Base-by-base conservation (phyloP, 1,140 invertebrate species). In the Ceratina japonica region DNA sequence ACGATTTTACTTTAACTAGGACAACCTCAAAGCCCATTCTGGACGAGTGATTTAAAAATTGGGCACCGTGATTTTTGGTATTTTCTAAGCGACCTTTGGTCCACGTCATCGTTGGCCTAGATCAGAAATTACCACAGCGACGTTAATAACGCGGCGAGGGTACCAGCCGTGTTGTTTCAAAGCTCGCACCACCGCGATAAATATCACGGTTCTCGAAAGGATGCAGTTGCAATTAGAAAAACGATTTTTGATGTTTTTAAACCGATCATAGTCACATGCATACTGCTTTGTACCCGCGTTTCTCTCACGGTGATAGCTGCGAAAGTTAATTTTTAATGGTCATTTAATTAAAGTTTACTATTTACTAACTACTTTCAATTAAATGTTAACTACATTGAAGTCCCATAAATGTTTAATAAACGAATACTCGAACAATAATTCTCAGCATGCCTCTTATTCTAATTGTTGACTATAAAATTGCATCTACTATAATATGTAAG, bases 71-170 rank as follows among this genome's bases (percentile, higher is more conserved):
- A 62, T 61, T 70, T 75, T 59, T 44, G 13, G 8, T 27, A 15
- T 69, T 70, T 31, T 22, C 15, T 54, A 5, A 27, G 8, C n/a
- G 15, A 31, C 24, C 15, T 62, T 31, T 44, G 37, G n/a, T 31
- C 59, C 3, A 71, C 66, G 66, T 77, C 13, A 62, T 61, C 24
- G 22, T 0, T 77, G 75, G 56, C 75, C 75, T 52, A 77, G 75
- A 70, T 77, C 56, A 52, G 37, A 62, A 52, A 70, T 77, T 59
- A 76, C 54, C 27, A 61, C 15, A 22, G 13, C 65, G 18, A 27
- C 18, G 64, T 76, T 69, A 70, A 76, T 65, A 76, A 61, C 20
- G 22, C 64, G n/a, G 8, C 64, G 18, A 44, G n/a, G 22, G 27
- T 31, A 27, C 18, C 18, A 51, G 16, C 10, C 13, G 66, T 49